A percentile compares a stretch with the other conserved stretches of the same genome.
phyloP scores from a whole-genome alignment of 2,797 vertebrate genomes.

The Champsocephalus gunnari region DNA sequence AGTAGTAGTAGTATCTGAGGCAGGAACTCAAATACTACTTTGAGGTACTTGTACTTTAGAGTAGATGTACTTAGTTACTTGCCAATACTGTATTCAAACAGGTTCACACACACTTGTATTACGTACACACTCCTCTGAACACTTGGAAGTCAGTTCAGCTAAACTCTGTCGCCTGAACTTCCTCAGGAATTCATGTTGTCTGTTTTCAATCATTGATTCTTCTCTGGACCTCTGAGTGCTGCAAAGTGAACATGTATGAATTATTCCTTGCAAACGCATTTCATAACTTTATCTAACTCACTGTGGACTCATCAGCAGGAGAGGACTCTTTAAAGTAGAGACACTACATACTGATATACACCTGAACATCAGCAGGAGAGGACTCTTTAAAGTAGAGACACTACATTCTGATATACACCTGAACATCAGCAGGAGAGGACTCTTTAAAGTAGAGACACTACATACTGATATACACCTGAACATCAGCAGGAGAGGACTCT shows the following conservation, averaged over 20 bases:
- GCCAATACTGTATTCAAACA: too few species aligned
- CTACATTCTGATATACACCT: too few species aligned
- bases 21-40: too few species aligned
- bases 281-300: neutral
- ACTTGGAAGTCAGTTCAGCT: neutral
- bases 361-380: too few species aligned
- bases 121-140: neutral
- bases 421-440: too few species aligned
- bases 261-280: conserved; percentile 50
- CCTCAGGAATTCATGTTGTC: neutral
- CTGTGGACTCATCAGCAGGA: neutral
- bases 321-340: too few species aligned
- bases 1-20: too few species aligned
- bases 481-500: too few species aligned
- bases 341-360: too few species aligned
- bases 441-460: neutral
- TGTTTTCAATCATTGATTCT: conserved; percentile 53
- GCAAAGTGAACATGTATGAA: conserved; percentile 59
- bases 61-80: too few species aligned
- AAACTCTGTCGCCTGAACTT: neutral
- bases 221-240: conserved; percentile 52
- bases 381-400: neutral
- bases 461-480: too few species aligned
- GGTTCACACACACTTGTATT: neutral
- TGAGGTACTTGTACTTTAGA: too few species aligned